A percentile compares a stretch with the other conserved stretches of the same genome.
These are phyloP conservation scores for Spea bombifrons DNA, from an alignment of 2,113 vertebrate species.

Conservation along the genomic window DNA sequence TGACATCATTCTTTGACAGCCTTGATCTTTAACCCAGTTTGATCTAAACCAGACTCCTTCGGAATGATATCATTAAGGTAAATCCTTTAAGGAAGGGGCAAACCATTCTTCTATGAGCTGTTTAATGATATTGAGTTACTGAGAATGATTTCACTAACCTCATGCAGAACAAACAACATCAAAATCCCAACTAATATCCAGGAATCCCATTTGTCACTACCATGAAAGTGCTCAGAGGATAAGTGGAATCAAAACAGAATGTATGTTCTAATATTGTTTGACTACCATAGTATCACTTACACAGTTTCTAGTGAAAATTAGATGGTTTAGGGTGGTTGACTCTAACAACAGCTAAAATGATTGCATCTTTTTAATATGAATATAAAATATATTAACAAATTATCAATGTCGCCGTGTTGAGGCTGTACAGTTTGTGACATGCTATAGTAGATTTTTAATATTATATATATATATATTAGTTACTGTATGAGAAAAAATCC, in stretches of 20 bases:
- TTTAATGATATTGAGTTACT: conserved; percentile 66
- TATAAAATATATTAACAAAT: too few relatives aligned
- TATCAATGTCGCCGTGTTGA: too few relatives aligned
- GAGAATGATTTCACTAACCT: conserved; percentile 60
- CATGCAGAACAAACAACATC: conserved; percentile 52
- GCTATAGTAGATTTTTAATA: too few relatives aligned
- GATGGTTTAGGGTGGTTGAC: too few relatives aligned
- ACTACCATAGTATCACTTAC: not conserved
- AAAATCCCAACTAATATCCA: conserved; percentile 34
- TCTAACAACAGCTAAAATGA: too few relatives aligned
- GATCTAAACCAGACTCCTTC: conserved; percentile 75
- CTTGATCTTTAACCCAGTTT: conserved; percentile 74
- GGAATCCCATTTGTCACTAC: conserved; percentile 11
- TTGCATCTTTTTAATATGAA: too few relatives aligned
- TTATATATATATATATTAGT: too few relatives aligned
- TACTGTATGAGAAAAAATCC: too few relatives aligned
- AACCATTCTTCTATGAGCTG: conserved; percentile 58
- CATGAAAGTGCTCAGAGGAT: not conserved
- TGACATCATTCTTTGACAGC: conserved; percentile 73
- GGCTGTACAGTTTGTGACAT: too few relatives aligned
- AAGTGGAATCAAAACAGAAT: not conserved
- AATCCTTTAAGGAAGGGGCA: conserved; percentile 65
- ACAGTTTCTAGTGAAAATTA: not conserved
- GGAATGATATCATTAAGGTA: conserved; percentile 73
- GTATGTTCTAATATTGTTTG: conserved; percentile 1